Evolutionary conservation across 2,113 vertebrate species (phyloP), one percentile per base, ranked within the genome.

Genomic region (Pelobates fuscus): DNA sequence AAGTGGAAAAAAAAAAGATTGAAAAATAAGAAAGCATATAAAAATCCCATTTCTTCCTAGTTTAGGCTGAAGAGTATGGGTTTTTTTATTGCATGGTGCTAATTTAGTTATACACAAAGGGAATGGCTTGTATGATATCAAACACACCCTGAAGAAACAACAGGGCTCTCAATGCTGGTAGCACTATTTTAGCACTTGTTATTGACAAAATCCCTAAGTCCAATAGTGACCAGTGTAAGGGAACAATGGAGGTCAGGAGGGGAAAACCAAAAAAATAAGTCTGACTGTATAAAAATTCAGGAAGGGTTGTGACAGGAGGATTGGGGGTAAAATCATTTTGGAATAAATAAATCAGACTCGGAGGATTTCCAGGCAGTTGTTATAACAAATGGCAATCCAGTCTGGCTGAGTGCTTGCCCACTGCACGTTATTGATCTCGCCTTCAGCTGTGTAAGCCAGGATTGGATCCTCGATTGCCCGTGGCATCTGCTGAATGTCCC

Each of bases 301-400:
- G n/a, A 30, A 44, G 20, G n/a, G 18, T 14, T 27, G 32, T 37
- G 62, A 30, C 7, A 63, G 27, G n/a, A 32, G 4, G 8, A 26
- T 7, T n/a, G 2, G 65, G 57, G 14, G 14, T 15, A 23, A 23
- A 24, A n/a, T n/a, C n/a, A n/a, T 32, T 5, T 27, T 21, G 52
- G 54, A 59, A 75, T 75, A 75, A 75, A 75, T 67, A 67, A 59
- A 68, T 77, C 65, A 77, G 25, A 99, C 97, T 67, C 97, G 89
- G 84, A 99, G 92, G 83, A 99, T 99, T 89, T 99, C 97, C 87
- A 99, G 91, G 86, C 97, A 99, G 92, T 99, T 99, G 93, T 99
- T 99, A 89, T 99, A 99, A 91, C 97, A 99, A 90, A 99, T 99
- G 83, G 97, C 97, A 71, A 99, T 99, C 97, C 97, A 99, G 93